Percentiles rank a stretch among this genome's conserved stretches.
Evolutionary conservation across 2,113 vertebrate genomes (phyloP).

Genomic region (Macrotus californicus): DNA sequence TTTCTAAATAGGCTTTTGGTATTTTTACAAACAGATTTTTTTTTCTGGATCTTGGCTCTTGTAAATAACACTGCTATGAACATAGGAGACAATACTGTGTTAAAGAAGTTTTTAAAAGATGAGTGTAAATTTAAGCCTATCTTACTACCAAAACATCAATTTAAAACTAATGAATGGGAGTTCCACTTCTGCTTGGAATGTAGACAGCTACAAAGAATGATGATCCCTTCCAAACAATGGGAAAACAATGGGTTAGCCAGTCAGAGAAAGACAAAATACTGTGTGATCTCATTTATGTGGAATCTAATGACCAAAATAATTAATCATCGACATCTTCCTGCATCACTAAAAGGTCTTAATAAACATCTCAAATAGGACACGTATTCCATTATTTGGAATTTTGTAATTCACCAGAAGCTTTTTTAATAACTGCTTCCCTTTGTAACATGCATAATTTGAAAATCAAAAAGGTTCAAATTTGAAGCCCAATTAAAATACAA

Average conservation of each 20-base stretch:
- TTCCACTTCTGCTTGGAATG: neutral
- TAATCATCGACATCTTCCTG: conserved; percentile 1
- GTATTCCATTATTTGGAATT: neutral
- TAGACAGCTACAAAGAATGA: neutral
- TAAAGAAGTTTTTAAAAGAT: neutral
- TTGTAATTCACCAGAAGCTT: neutral
- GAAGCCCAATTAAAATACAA: conserved; percentile 36
- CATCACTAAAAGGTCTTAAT: neutral
- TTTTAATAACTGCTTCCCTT: neutral
- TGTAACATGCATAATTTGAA: conserved; percentile 25
- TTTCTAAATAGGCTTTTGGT: conserved; percentile 16
- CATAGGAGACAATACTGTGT: neutral
- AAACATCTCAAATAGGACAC: neutral
- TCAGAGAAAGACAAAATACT: no score
- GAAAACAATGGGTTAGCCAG: neutral
- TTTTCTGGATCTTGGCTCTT: no score
- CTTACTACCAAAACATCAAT: conserved; percentile 14
- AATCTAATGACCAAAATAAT: neutral
- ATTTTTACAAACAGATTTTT: neutral
- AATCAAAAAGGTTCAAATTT: conserved; percentile 42
- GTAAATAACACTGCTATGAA: no score
- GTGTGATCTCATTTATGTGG: no score
- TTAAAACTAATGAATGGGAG: conserved; percentile 23
- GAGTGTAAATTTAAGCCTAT: conserved; percentile 26
- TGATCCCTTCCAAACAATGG: neutral